phyloP scores from a whole-genome alignment of 1,140 invertebrate species.

The Vollenhovia emeryi region DNA sequence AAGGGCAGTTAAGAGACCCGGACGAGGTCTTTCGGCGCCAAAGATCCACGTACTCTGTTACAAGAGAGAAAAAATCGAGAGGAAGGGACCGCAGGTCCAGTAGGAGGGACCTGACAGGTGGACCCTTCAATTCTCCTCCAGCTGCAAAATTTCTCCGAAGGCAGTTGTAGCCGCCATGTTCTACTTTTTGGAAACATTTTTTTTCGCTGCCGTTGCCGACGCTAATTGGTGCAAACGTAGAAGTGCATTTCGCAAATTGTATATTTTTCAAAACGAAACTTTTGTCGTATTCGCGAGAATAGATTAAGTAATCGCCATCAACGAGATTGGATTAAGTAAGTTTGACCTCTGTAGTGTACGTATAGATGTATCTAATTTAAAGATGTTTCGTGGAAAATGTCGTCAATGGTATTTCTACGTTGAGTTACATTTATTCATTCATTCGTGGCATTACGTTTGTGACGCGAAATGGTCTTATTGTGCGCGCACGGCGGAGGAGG shows the following conservation, averaged over 20 bases:
- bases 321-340: neutral
- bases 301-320: neutral
- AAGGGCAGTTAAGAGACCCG: slow-evolving; percentile 27
- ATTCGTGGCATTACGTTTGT: slow-evolving; percentile 44
- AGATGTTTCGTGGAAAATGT: neutral
- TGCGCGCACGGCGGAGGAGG: slow-evolving; percentile 27
- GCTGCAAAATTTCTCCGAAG: neutral
- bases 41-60: neutral
- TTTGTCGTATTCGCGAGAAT: neutral
- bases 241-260: neutral
- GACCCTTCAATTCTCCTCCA: neutral
- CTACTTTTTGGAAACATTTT: neutral
- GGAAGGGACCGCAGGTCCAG: neutral
- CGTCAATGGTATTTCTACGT: slow-evolving; percentile 14
- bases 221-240: neutral
- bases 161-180: neutral
- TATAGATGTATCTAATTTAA: neutral
- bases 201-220: neutral
- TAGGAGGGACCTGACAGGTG: neutral
- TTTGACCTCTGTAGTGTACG: neutral
- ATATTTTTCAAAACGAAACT: neutral
- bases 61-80: slow-evolving; percentile 37
- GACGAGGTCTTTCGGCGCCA: neutral
- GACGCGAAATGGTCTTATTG: slow-evolving; percentile 50
- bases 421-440: slow-evolving; percentile 45